Evolutionary conservation across 2,797 vertebrate genomes (phyloP).

Genomic region (Acipenser oxyrinchus): DNA sequence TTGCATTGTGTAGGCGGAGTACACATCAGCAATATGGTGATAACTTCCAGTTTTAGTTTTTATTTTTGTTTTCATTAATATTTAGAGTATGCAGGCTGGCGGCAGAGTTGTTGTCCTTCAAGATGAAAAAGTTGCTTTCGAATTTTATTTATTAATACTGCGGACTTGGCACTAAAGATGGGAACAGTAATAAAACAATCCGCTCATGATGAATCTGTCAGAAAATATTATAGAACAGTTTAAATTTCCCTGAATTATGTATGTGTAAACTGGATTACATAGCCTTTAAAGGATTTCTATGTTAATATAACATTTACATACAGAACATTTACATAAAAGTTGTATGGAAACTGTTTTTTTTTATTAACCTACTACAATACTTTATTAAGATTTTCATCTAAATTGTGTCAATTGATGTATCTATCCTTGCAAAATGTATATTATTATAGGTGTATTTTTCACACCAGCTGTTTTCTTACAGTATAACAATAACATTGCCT

Average conservation of each 20-base stretch:
- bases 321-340: conserved; percentile 27
- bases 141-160: conserved; percentile 22
- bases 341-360: conserved; percentile 19
- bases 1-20: too few species aligned
- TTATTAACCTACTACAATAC: not conserved
- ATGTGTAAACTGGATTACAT: conserved; percentile 34
- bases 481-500: conserved; percentile 6
- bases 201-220: conserved; percentile 32
- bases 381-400: too few species aligned
- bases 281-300: conserved; percentile 32
- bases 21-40: too few species aligned
- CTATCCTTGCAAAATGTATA: too few species aligned
- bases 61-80: too few species aligned
- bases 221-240: conserved; percentile 32
- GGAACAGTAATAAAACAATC: conserved; percentile 28
- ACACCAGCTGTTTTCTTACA: not conserved
- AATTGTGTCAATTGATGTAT: too few species aligned
- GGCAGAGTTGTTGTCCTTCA: too few species aligned
- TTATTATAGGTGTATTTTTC: too few species aligned
- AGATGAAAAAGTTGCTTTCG: too few species aligned
- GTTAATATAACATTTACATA: conserved; percentile 23
- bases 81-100: too few species aligned
- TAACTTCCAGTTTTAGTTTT: too few species aligned
- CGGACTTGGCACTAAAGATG: conserved; percentile 40
- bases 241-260: conserved; percentile 46